Evolutionary conservation across 23 tunicate genomes (phyloP).

Genomic region (Halocynthia roretzi): DNA sequence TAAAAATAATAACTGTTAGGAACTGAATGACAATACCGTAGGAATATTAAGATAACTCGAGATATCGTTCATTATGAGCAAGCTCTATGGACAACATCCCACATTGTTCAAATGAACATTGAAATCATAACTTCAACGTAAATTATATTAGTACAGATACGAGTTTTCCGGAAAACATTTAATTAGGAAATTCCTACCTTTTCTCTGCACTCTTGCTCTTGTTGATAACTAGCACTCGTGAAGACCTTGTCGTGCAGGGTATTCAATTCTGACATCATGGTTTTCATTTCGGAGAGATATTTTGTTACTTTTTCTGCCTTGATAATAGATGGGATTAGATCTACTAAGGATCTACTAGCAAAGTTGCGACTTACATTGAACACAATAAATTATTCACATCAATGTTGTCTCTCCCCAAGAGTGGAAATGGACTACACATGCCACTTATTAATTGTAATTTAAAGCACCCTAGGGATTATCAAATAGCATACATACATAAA

Average conservation of each 20-base stretch:
- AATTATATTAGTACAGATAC: no score
- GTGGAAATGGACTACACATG: background rate
- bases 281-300: constrained; percentile 44
- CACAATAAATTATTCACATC: background rate
- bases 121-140: background rate
- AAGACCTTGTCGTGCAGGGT: constrained; percentile 30
- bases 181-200: constrained; percentile 15
- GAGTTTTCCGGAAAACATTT: background rate
- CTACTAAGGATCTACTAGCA: background rate
- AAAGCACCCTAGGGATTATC: no score
- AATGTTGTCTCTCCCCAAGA: background rate
- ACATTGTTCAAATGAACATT: constrained; percentile 19
- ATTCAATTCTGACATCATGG: constrained; percentile 33
- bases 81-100: no score
- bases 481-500: background rate
- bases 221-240: constrained; percentile 25
- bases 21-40: no score
- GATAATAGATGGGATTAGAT: background rate
- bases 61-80: no score
- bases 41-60: no score
- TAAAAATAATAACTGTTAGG: no score
- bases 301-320: constrained; percentile 60
- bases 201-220: constrained; percentile 31
- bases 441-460: no score
- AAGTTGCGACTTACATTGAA: background rate